Percentiles rank a stretch among this genome's conserved stretches.
These are phyloP conservation scores for Gila robusta DNA, from an alignment of 2,797 vertebrate genomes.

Conservation along the genomic window DNA sequence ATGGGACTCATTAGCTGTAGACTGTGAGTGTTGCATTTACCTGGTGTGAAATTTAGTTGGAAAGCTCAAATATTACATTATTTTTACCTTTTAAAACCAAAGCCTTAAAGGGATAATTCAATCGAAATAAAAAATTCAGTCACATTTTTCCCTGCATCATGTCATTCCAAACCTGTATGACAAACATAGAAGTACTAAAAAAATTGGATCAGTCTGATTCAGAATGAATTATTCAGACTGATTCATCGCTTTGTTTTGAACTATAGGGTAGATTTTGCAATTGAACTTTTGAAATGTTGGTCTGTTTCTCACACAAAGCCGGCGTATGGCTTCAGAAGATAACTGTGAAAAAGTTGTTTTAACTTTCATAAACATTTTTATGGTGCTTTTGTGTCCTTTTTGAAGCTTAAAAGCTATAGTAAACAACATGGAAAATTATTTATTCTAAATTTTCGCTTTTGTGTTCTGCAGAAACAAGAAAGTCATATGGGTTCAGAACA, in stretches of 20 bases:
- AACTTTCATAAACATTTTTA: background rate
- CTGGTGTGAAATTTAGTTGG: background rate
- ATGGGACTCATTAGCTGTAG: conserved; percentile 46
- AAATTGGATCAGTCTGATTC: background rate
- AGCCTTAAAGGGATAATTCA: conserved; percentile 12
- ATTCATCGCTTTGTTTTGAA: background rate
- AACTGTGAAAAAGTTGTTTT: background rate
- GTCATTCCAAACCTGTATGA: background rate
- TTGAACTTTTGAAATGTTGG: background rate
- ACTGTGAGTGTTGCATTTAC: conserved; percentile 11
- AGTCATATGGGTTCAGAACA: background rate
- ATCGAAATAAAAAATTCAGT: background rate
- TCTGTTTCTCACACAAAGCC: background rate
- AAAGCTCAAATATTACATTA: background rate
- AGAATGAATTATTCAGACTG: background rate
- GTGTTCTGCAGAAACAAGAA: background rate
- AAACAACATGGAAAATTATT: background rate
- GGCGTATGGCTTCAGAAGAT: background rate
- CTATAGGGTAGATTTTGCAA: background rate
- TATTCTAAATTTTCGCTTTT: background rate
- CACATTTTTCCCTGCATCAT: no score
- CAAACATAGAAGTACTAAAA: background rate
- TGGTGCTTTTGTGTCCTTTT: background rate
- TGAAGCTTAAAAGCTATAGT: background rate
- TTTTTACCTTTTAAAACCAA: background rate